Base-by-base conservation (phyloP, 2,797 vertebrate species). In the Chelmon rostratus region DNA sequence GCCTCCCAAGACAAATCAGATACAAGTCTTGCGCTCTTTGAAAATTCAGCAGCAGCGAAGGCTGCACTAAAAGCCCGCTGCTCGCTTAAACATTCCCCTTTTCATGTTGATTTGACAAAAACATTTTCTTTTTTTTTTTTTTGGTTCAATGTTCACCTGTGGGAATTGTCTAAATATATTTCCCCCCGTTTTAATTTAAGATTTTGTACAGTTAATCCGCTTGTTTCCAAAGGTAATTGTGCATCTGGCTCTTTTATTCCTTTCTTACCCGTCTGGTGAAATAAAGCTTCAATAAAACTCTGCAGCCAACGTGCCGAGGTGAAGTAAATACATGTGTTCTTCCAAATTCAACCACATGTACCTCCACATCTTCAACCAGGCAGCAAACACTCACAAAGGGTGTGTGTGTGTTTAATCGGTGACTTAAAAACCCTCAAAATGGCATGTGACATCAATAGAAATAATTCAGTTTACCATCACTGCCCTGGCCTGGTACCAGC, bases 1-100 rank as follows among this genome's bases (percentile, higher is more conserved):
- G 54, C 50, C 54, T 79, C 73, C 69, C 44, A 56, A 71, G 61
- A 47, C 76, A 78, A 78, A 83, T 74, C 54, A 68, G 54, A 78
- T 61, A 54, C 54, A 54, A 63, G 54, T 25, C 35, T 57, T 47
- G 33, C 44, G 40, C 53, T 21, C 33, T 77, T 76, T 68, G 64
- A 54, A 74, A 54, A 84, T 66, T 66, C 63, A 76, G 37, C 35
- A n/a, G 57, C 57, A 68, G 62, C 64, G 57, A n/a, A 44, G 18
- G 15, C 42, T 35, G 19, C 69, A 33, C 46, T 87, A 68, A 82
- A 84, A 64, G 25, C 65, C 38, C 13, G 74, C 46, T 31, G 12
- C 35, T 49, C 11, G 1, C 16, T 54, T 67, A 33, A 66, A 66
- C 23, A 50, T 53, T 33, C 13, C 50, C 50, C 12, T 33, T 63